Base-by-base conservation (phyloP, 2,113 vertebrate genomes). In the Paedocypris sp. region DNA sequence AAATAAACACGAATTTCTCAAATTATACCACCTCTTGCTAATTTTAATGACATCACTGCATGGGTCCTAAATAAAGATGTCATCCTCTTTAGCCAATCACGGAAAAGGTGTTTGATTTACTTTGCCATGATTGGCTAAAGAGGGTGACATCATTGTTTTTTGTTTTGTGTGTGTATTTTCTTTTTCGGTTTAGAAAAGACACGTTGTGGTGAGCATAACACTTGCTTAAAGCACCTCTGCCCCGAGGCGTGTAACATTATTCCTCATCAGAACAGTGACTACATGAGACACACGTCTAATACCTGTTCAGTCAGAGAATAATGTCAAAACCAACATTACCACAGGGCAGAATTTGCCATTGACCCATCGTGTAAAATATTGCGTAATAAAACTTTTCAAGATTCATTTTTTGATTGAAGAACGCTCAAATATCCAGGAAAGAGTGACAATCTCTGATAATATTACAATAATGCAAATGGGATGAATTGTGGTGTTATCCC, bases 21-120 rank as follows among this genome's bases (percentile, higher is more conserved):
- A n/a, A n/a, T n/a, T n/a, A n/a, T n/a, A n/a, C n/a, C n/a, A 33
- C 10, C 2, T 35, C 16, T 42, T 45, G 23, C 9, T 12, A 26
- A 74, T 72, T 79, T 80, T 75, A 74, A 67, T 79, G 73, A 79
- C 80, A 79, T 77, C 71, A 79, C 64, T 58, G 60, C 3, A 20
- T 66, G 63, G 73, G 52, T 48, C 64, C 32, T 50, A 47, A 62
- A 51, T 64, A 59, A 73, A 83, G 80, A 83, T 79, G 76, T 82
- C 81, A 83, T 73, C 36, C 67, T 73, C 69, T 76, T 63, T 62
- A 66, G 63, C 54, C 6, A n/a, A n/a, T n/a, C n/a, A n/a, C n/a
- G n/a, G n/a, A n/a, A n/a, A n/a, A n/a, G n/a, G n/a, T n/a, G n/a
- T n/a, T n/a, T n/a, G n/a, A n/a, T n/a, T n/a, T n/a, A n/a, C n/a